A percentile compares a stretch with the other conserved stretches of the same genome.
phyloP scores from a whole-genome alignment of 1,140 invertebrate species.

The Paraescarpia echinospica region DNA sequence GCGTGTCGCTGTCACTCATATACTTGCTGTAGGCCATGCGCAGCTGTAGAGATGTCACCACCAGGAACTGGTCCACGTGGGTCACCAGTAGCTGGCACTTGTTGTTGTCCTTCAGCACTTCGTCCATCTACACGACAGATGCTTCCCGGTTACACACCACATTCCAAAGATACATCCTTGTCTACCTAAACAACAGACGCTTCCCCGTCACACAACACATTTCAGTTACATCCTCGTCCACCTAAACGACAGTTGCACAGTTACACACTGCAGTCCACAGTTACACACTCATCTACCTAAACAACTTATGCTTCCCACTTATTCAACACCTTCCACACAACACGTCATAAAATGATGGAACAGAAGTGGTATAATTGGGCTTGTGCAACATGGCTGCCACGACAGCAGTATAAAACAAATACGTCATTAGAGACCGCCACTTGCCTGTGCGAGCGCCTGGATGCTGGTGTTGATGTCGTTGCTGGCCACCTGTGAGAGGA shows the following conservation, averaged over 20 bases:
- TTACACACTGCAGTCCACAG: background rate
- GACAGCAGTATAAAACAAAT: background rate
- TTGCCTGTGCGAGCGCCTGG: conserved; percentile 68
- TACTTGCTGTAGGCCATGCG: conserved; percentile 63
- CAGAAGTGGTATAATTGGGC: no score
- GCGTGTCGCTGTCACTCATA: conserved; percentile 56
- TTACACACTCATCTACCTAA: no score
- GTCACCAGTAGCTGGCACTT: conserved; percentile 48
- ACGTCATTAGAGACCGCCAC: background rate
- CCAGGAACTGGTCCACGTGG: conserved; percentile 74
- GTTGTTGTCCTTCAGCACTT: conserved; percentile 57
- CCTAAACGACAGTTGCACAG: background rate
- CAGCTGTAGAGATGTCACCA: conserved; percentile 72
- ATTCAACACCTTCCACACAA: no score
- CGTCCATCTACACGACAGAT: conserved; percentile 52
- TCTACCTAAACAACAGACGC: conserved; percentile 49
- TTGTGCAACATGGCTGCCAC: no score
- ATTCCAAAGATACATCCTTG: conserved; percentile 27
- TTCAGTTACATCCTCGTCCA: background rate
- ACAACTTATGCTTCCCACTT: background rate
- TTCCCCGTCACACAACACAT: background rate
- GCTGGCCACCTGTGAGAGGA: conserved; percentile 71
- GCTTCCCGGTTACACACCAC: background rate
- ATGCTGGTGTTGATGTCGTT: conserved; percentile 67
- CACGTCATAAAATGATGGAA: no score